Conservation (phyloP, 2,113 vertebrate genomes). For the Anseranas semipalmata region DNA sequence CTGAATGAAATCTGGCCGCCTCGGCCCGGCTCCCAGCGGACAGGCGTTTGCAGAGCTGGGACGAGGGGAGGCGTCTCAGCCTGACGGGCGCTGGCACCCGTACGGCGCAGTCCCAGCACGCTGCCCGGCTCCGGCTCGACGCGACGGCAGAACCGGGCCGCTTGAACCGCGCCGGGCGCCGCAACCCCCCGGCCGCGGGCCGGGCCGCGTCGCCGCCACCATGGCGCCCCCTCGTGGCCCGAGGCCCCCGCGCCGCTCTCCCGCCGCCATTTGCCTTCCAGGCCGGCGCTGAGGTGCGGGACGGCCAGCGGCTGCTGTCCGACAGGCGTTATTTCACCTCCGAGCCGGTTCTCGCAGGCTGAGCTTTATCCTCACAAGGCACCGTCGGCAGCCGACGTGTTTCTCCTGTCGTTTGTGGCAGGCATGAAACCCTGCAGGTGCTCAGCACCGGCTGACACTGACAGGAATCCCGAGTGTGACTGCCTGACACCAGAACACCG, state of each 20-base stretch:
- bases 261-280: neutral
- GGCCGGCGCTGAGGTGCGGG: neutral
- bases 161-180: no score
- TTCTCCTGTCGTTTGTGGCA: neutral
- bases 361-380: neutral
- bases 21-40: neutral
- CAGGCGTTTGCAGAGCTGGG: neutral
- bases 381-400: neutral
- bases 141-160: neutral
- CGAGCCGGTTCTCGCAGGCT: fast-evolving
- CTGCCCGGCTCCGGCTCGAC: neutral
- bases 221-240: neutral
- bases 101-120: neutral
- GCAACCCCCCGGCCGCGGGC: no score
- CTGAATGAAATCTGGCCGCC: neutral
- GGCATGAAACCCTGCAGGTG: neutral
- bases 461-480: neutral
- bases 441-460: fast-evolving
- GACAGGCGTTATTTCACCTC: neutral
- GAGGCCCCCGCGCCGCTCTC: neutral
- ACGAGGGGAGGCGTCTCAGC: neutral
- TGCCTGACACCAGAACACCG: fast-evolving
- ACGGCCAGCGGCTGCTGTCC: neutral
- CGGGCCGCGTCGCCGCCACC: neutral
- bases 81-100: neutral